phyloP scores from a whole-genome alignment of 2,113 vertebrate genomes.

The Bathybates hornii region DNA sequence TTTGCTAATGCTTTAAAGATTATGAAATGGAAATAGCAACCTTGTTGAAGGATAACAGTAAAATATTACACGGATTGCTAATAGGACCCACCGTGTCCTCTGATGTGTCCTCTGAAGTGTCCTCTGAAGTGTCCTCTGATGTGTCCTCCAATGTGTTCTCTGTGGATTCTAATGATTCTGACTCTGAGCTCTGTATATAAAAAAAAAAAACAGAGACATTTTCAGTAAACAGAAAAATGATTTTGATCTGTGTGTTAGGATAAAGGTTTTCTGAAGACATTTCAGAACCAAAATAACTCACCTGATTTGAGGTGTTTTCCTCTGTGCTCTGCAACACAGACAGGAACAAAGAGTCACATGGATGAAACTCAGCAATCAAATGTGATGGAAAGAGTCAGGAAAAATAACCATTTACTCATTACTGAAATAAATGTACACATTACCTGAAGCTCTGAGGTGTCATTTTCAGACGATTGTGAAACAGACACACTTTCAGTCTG shows the following conservation, averaged over 20 bases:
- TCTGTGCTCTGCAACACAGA: slow-evolving; percentile 50
- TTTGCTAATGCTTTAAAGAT: not conserved
- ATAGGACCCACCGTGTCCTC: slow-evolving; percentile 35
- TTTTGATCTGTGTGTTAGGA: not conserved
- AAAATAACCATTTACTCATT: not conserved
- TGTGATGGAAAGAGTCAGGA: not conserved
- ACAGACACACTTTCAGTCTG: slow-evolving; percentile 46
- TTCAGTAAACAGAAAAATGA: not conserved
- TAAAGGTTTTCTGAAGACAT: not conserved
- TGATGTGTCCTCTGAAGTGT: not conserved
- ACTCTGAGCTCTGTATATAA: slow-evolving; percentile 40
- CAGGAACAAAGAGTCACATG: not conserved
- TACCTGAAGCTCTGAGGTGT: slow-evolving; percentile 50
- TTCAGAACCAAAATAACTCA: not conserved
- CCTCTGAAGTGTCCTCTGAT: slow-evolving; percentile 17
- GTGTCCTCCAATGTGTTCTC: slow-evolving; percentile 33
- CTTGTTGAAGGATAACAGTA: not conserved
- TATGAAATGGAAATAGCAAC: not conserved
- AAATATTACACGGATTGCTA: not conserved
- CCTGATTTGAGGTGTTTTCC: slow-evolving; percentile 37
- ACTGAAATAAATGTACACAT: not conserved
- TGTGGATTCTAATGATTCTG: slow-evolving; percentile 37
- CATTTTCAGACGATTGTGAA: slow-evolving; percentile 55
- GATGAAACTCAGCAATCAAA: not conserved
- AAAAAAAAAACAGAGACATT: not conserved